phyloP scores from a whole-genome alignment of 1,140 invertebrate genomes.

The Dermatophagoides farinae region DNA sequence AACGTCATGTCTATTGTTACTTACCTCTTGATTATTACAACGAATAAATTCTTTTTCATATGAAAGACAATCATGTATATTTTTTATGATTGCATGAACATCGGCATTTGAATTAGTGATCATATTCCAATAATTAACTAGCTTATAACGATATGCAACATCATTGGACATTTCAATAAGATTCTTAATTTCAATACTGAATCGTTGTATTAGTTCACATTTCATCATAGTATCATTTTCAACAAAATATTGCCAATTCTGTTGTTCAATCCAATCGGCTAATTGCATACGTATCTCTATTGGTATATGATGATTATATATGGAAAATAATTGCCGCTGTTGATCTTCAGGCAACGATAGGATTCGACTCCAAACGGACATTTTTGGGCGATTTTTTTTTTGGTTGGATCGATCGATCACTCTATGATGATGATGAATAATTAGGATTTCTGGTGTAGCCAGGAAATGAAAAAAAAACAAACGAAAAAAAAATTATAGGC shows the following conservation, averaged over 20 bases:
- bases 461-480: too few relatives aligned
- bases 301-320: slow-evolving; percentile 52
- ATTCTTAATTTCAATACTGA: neutral
- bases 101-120: too few relatives aligned
- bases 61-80: too few relatives aligned
- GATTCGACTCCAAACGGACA: slow-evolving; percentile 65
- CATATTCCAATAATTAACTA: neutral
- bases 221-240: neutral
- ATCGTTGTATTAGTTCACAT: neutral
- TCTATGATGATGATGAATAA: too few relatives aligned
- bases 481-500: too few relatives aligned
- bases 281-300: slow-evolving; percentile 72
- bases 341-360: slow-evolving; percentile 53
- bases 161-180: neutral
- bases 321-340: slow-evolving; percentile 46
- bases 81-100: too few relatives aligned
- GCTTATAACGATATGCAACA: neutral
- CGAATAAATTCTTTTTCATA: too few relatives aligned
- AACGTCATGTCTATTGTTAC: too few relatives aligned
- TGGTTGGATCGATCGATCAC: too few relatives aligned
- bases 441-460: too few relatives aligned
- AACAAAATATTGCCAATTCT: slow-evolving; percentile 36
- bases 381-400: slow-evolving; percentile 22
- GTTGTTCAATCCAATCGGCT: slow-evolving; percentile 66
- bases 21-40: too few relatives aligned